Evolutionary conservation across 2,797 vertebrate species (phyloP), one percentile per base, ranked within the genome.

Genomic region (Catostomus latipinnis): DNA sequence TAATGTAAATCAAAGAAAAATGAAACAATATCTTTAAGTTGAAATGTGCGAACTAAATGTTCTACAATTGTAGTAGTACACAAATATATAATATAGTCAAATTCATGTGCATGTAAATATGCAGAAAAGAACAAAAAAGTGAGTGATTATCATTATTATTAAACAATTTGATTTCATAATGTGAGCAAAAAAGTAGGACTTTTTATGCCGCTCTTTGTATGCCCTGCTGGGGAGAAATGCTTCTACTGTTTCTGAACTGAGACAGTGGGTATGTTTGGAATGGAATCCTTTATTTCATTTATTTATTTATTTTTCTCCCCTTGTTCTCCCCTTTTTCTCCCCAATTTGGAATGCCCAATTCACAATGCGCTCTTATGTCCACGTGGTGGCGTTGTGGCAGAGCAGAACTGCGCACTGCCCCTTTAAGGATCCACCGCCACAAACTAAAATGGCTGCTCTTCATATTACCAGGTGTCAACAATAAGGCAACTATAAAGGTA

Each of bases 71-170:
- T 34, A 58, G 56, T 16, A 61, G 22, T 49, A 77, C 48, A 69
- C 66, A 69, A 58, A 50, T 58, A 57, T 50, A 18, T 11, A 48
- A 45, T 6, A 62, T 62, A 62, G 1, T 34, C 10, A 9, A 62
- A n/a, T 67, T 56, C 52, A 57, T 68, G 9, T 14, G 57, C 45
- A 73, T 56, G 34, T 71, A 53, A 66, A 75, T 52, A 57, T 18
- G 16, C 45, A 50, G 13, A 58, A 68, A 49, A 63, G 12, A 63
- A 63, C 34, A 58, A 14, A 34, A 22, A 34, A 8, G 34, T 45
- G n/a, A 34, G 8, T n/a, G 63, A 68, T 68, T 60, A 60, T 16
- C 48, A 68, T 50, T 65, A 54, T 52, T 69, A 67, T 7, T 57
- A 18, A 13, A 56, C 22, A 18, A 48, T 56, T 75, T 18, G 10